A percentile compares a stretch with the other conserved stretches of the same genome.
These are phyloP conservation scores for Drosophila aldrichi DNA, from an alignment of 2,888 invertebrate species.

Conservation along the genomic window DNA sequence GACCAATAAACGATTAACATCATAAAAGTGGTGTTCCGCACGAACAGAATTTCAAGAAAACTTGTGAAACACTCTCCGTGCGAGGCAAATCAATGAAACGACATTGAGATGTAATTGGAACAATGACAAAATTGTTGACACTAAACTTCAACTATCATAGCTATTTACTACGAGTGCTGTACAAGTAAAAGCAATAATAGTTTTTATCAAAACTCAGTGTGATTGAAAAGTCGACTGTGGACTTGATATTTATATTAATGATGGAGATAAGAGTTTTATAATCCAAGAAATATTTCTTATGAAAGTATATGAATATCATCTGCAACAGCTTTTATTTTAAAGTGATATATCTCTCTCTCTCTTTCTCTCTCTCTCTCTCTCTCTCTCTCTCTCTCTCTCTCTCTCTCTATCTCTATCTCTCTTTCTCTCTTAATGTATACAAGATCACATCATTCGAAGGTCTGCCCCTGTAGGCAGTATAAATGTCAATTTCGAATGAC, in stretches of 20 bases:
- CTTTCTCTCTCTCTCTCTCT: neutral
- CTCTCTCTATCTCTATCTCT: no score
- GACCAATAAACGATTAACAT: slow-evolving; percentile 47
- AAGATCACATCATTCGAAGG: neutral
- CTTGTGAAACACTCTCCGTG: slow-evolving; percentile 19
- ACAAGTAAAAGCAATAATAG: neutral
- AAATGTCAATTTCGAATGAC: neutral
- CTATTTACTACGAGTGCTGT: neutral
- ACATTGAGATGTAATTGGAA: slow-evolving; percentile 26
- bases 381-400: no score
- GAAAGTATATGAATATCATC: neutral
- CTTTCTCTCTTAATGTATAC: neutral
- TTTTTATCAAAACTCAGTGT: neutral
- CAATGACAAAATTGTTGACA: slow-evolving; percentile 2
- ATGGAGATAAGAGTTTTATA: neutral
- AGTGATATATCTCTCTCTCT: neutral
- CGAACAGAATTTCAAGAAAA: slow-evolving; percentile 39
- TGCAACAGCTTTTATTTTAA: neutral
- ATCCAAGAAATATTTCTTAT: neutral
- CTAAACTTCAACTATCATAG: neutral
- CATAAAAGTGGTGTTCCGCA: slow-evolving; percentile 17
- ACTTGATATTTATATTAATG: neutral
- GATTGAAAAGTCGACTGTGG: neutral
- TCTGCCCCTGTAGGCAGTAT: neutral
- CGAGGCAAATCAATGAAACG: slow-evolving; percentile 16